Evolutionary conservation across 2,888 invertebrate species (phyloP).

Genomic region (Mythimna vitellina): DNA sequence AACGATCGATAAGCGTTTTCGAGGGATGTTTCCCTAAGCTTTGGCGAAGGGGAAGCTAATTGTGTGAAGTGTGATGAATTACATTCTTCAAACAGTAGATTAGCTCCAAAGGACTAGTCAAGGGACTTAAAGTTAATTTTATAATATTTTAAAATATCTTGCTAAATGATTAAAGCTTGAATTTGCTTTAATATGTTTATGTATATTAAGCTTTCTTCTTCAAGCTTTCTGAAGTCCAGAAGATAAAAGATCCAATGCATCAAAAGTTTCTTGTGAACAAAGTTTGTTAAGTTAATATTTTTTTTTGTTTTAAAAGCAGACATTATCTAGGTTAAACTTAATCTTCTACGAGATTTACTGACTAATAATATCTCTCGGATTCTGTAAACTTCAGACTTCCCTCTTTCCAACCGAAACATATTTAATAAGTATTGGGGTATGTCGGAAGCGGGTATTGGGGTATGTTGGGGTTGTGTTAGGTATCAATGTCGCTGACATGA

Average conservation of each 20-base stretch:
- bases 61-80: slow-evolving; percentile 29
- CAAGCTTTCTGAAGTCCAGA: background rate
- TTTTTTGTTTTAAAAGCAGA: background rate
- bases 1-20: slow-evolving; percentile 18
- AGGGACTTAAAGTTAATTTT: background rate
- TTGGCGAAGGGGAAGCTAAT: slow-evolving; percentile 24
- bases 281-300: background rate
- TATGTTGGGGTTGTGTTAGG: too few species aligned
- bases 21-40: background rate
- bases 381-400: too few species aligned
- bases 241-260: background rate
- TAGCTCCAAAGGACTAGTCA: slow-evolving; percentile 1
- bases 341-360: slow-evolving; percentile 1
- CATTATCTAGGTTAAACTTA: background rate
- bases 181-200: background rate
- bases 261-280: background rate
- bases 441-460: too few species aligned
- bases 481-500: too few species aligned
- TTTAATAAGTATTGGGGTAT: too few species aligned
- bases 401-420: too few species aligned
- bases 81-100: slow-evolving; percentile 20
- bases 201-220: background rate
- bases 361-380: background rate
- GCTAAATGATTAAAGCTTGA: background rate
- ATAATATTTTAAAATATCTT: background rate